A percentile compares a stretch with the other conserved stretches of the same genome.
Conservation (phyloP, 1,140 invertebrate genomes). For the Theocolax elegans region DNA sequence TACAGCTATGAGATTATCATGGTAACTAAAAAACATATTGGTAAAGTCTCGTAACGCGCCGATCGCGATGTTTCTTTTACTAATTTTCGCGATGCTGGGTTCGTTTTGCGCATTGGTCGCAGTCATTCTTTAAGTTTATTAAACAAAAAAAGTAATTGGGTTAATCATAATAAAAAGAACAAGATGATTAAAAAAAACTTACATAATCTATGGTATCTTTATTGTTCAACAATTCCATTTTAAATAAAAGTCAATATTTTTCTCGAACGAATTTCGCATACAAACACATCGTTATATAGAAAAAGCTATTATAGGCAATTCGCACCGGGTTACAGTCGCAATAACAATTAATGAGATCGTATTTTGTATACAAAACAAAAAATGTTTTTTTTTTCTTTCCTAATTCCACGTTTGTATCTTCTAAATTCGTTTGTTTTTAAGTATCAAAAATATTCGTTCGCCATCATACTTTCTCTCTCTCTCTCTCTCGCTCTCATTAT, state of each 20-base stretch:
- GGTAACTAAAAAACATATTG: constrained; percentile 36
- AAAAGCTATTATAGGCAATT: neutral
- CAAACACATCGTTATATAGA: neutral
- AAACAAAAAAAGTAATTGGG: no score
- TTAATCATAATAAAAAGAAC: no score
- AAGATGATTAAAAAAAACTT: no score
- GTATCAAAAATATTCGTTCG: constrained; percentile 39
- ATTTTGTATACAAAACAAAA: neutral
- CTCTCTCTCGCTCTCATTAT: neutral
- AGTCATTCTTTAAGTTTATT: no score
- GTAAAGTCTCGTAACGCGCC: constrained; percentile 20
- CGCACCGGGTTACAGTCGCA: constrained; percentile 2
- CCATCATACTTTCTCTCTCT: neutral
- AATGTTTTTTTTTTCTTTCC: neutral
- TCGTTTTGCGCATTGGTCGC: no score
- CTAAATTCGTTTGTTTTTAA: constrained; percentile 30
- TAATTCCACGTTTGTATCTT: constrained; percentile 14
- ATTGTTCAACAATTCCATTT: no score
- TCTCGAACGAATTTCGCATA: no score
- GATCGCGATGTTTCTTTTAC: constrained; percentile 13
- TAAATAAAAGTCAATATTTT: no score
- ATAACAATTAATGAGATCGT: constrained; percentile 29
- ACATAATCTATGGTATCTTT: no score
- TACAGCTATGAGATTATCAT: constrained; percentile 35
- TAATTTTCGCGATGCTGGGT: constrained; percentile 21